These are phyloP conservation scores for Streptopelia turtur DNA, from an alignment of 2,797 vertebrate genomes.

Conservation along the genomic window DNA sequence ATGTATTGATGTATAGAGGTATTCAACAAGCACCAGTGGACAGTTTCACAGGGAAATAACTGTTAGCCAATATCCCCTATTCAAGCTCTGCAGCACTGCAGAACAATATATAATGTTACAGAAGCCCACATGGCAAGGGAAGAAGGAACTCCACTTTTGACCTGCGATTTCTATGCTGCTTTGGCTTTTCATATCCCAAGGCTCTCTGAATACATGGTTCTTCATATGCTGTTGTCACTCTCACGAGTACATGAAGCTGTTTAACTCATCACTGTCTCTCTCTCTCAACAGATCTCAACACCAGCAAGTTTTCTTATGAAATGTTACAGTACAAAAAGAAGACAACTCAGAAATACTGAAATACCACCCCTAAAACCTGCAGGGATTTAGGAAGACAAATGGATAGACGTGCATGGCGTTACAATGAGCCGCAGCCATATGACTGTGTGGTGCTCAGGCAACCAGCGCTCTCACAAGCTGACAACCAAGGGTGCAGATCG, in stretches of 20 bases:
- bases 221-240: not conserved
- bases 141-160: not conserved
- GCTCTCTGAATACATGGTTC: not conserved
- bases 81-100: not conserved
- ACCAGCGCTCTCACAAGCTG: fast-evolving
- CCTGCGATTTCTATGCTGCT: not conserved
- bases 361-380: not conserved
- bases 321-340: not conserved
- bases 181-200: not conserved
- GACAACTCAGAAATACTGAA: not conserved
- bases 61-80: not conserved
- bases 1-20: not conserved
- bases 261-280: not conserved
- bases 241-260: not conserved
- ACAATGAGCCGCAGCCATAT: not conserved
- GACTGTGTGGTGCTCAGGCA: fast-evolving
- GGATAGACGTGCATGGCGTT: not conserved
- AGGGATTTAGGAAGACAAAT: not conserved
- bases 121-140: not conserved
- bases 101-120: not conserved
- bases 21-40: not conserved
- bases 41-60: not conserved
- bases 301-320: not conserved
- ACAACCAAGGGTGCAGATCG: not conserved
- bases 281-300: not conserved